Evolutionary conservation across 2,797 vertebrate species (phyloP).

Genomic region (Acanthornis magna): DNA sequence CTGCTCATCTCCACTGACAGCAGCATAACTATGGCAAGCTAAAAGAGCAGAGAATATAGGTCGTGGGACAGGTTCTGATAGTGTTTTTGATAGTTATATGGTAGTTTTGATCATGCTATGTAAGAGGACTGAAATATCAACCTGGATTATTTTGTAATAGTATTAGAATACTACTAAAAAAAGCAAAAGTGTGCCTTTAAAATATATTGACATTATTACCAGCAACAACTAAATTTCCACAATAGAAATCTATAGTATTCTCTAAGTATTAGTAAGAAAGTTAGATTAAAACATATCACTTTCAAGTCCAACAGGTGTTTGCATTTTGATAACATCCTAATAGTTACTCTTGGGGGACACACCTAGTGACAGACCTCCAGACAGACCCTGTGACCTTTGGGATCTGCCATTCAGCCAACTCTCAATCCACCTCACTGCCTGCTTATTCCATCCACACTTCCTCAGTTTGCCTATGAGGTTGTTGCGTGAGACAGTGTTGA

Average conservation of each 20-base stretch:
- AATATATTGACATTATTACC: background rate
- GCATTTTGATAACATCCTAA: background rate
- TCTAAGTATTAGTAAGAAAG: background rate
- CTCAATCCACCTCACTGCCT: background rate
- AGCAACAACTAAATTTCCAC: background rate
- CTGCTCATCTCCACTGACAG: background rate
- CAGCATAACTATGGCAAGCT: background rate
- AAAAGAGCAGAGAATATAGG: background rate
- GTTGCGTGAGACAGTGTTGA: background rate
- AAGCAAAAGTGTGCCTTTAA: background rate
- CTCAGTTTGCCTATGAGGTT: background rate
- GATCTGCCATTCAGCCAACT: background rate
- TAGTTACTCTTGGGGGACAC: too few species aligned
- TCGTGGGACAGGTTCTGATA: background rate
- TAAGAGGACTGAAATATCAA: background rate
- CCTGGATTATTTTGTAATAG: background rate
- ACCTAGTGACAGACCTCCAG: background rate
- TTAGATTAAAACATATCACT: background rate
- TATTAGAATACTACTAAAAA: background rate
- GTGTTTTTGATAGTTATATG: background rate
- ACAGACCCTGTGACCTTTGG: background rate
- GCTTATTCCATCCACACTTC: background rate
- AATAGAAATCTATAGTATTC: background rate
- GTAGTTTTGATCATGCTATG: background rate
- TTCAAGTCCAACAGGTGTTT: background rate